Base-by-base conservation (phyloP, 2,888 invertebrate species). In the Elaeidobius kamerunicus region DNA sequence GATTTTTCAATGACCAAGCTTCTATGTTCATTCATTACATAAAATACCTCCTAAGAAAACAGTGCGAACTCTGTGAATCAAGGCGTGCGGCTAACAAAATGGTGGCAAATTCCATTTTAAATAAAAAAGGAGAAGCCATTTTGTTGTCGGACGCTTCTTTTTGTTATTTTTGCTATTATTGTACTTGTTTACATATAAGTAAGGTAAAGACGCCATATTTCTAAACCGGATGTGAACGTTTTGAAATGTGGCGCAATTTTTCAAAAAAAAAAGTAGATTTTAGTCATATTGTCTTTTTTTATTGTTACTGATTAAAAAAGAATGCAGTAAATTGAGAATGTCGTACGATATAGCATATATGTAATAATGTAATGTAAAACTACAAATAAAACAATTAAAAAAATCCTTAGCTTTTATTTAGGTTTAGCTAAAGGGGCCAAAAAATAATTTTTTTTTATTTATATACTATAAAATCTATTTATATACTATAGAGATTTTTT, bases 341-440 rank as follows among this genome's bases (percentile, higher is more conserved):
- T 67, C 69, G 71, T 71, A 70, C 69, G 68, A 64, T 68, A 70
- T 72, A 71, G 69, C 68, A 67, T 72, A 69, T 71, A 72, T 72
- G 72, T 72, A 70, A 71, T 70, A 71, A 68, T 70, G 70, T 71
- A 72, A 70, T 67, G 72, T 72, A 71, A 54, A 56, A 52, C 53
- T 53, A 66, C 68, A 69, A 71, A 71, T 69, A 67, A 70, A 70
- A 67, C 63, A 65, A 67, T 59, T 57, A 57, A 58, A 60, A 57
- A 45, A 35, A 47, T 48, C 35, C 9, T 11, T 28, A 34, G 1
- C 20, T 49, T 42, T 49, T 34, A 41, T 40, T 48, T 48, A n/a
- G n/a, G n/a, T n/a, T n/a, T n/a, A n/a, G n/a, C n/a, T n/a, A n/a
- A n/a, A n/a, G n/a, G n/a, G n/a, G n/a, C n/a, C n/a, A n/a, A n/a